Evolutionary conservation across 2,797 vertebrate genomes (phyloP).

Genomic region (Lacerta agilis): DNA sequence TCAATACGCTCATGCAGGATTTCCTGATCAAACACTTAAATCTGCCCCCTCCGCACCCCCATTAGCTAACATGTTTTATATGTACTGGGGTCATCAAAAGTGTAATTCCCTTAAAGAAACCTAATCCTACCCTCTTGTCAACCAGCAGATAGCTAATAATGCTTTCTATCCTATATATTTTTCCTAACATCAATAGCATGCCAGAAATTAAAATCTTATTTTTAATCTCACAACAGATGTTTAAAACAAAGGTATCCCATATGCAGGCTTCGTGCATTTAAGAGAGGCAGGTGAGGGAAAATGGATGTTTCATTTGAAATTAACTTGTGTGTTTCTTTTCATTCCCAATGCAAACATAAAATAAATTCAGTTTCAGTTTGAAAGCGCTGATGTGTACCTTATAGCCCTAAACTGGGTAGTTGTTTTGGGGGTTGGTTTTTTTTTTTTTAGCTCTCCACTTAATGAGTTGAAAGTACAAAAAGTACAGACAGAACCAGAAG

Average conservation of each 20-base stretch:
- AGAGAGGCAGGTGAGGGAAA: conserved; percentile 64
- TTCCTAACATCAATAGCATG: conserved; percentile 71
- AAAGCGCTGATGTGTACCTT: not conserved
- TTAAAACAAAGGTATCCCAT: conserved; percentile 63
- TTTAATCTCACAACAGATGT: conserved; percentile 70
- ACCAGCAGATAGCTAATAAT: conserved; percentile 79
- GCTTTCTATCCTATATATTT: conserved; percentile 70
- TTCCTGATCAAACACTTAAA: conserved; percentile 92
- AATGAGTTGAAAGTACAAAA: not conserved
- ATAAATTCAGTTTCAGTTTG: conserved; percentile 21
- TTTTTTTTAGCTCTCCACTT: not conserved
- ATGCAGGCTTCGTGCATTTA: not conserved
- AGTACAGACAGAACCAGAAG: not conserved
- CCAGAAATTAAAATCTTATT: conserved; percentile 75
- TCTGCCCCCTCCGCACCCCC: conserved; percentile 83
- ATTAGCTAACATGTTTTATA: conserved; percentile 96
- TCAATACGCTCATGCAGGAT: conserved; percentile 88
- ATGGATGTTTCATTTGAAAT: conserved; percentile 43
- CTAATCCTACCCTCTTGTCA: conserved; percentile 87
- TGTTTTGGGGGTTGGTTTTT: not conserved
- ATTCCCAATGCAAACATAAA: conserved; percentile 25
- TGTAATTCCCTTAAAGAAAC: conserved; percentile 92
- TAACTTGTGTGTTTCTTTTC: conserved; percentile 5
- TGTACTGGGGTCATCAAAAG: conserved; percentile 90
- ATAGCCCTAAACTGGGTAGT: not conserved